These are phyloP conservation scores for Epinephelus malabaricus DNA, from an alignment of 2,797 vertebrate species.

Conservation along the genomic window DNA sequence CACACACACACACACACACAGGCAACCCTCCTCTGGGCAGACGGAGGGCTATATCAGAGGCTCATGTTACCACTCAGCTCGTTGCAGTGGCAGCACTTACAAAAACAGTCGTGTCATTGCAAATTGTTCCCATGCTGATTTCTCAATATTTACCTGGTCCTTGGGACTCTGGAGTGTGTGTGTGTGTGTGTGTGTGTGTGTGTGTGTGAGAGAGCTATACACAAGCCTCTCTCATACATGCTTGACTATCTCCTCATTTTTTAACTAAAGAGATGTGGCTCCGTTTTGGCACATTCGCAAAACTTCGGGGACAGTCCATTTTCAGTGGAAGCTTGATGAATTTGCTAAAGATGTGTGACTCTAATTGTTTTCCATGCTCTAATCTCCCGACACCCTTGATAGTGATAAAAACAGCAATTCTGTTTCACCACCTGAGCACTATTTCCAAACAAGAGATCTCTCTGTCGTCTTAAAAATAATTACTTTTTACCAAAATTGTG, in stretches of 20 bases:
- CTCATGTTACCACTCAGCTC: slow-evolving; percentile 58
- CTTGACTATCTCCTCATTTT: slow-evolving; percentile 37
- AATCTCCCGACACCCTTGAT: slow-evolving; percentile 24
- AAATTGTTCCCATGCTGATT: slow-evolving; percentile 66
- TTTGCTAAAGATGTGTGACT: not conserved
- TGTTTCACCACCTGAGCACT: slow-evolving; percentile 14
- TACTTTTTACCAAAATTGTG: slow-evolving; percentile 11
- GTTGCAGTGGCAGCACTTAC: slow-evolving; percentile 43
- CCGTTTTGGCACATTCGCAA: slow-evolving; percentile 20
- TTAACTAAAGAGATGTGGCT: slow-evolving; percentile 35
- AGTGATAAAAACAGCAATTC: slow-evolving; percentile 21
- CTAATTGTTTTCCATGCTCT: slow-evolving; percentile 33
- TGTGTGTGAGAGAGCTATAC: not conserved
- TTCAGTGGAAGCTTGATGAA: slow-evolving; percentile 17
- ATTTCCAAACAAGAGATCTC: slow-evolving; percentile 13
- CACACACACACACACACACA: slow-evolving; percentile 12
- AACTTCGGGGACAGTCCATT: slow-evolving; percentile 11
- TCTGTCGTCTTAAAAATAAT: slow-evolving; percentile 35
- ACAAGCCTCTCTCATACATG: not conserved
- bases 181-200: not conserved
- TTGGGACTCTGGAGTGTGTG: not conserved
- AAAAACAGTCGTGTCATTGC: slow-evolving; percentile 60
- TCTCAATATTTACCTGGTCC: slow-evolving; percentile 51
- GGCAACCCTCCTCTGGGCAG: slow-evolving; percentile 32
- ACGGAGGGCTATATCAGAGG: slow-evolving; percentile 49